Evolutionary conservation across 2,113 vertebrate genomes (phyloP), one percentile per base, ranked within the genome.

Genomic region (Cinclus cinclus): DNA sequence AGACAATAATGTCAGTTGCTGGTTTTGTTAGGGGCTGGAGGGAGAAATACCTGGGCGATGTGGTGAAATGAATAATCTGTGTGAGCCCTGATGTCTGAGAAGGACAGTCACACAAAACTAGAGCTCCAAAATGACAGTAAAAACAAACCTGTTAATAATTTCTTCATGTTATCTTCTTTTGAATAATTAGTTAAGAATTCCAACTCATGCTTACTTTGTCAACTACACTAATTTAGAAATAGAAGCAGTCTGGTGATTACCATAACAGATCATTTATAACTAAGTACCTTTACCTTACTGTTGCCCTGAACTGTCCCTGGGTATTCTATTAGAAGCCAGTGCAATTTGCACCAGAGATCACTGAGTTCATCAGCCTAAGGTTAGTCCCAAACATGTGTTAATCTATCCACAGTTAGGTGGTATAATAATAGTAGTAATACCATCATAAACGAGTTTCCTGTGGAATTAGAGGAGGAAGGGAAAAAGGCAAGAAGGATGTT

Each of bases 131-230:
- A 47, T 41, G 15, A 42, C 55, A 53, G 28, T 82, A 6, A 49
- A 85, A 59, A 3, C 0, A 20, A 85, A 8, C 13, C 10, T 55
- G 27, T 64, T 53, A 13, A 0, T 64, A 52, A 16, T 78, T 71
- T 79, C 22, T 56, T 89, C 1, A 11, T 35, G 6, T 7, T 68
- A 5, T 39, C 1, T 25, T 56, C 19, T 46, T 24, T 4, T 8
- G 42, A 52, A 35, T 23, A 69, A 47, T 62, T 22, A 73, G 8
- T 73, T 89, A 58, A 53, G 83, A 85, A 27, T 35, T 65, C 25
- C 27, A 85, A 21, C 14, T 60, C 20, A 7, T 18, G 8, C 14
- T 86, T 68, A 52, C n/a, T 70, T 65, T 65, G 20, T 70, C 74
- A 82, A 18, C 31, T 70, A 16, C 21, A 3, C 42, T 71, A 33